Evolutionary conservation across 2,888 invertebrate species (phyloP), one percentile per base, ranked within the genome.

Genomic region (Caenorhabditis macrosperma): DNA sequence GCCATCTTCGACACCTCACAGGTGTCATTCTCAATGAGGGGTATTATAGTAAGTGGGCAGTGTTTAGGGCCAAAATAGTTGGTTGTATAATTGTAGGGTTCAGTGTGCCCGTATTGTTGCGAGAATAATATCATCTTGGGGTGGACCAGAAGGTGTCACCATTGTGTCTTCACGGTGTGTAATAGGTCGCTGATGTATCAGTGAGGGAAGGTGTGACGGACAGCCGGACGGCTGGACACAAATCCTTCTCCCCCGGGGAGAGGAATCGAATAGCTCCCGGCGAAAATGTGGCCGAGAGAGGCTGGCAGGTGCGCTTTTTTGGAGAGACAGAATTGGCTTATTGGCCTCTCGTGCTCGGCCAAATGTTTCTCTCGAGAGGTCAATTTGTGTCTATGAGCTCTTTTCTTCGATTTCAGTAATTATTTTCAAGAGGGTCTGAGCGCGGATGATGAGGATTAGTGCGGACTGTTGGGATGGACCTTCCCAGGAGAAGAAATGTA

Each of bases 1-100:
- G 38, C 22, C 22, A 35, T 59, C 59, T 41, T 17, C 9, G 33
- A 33, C 33, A 17, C 48, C n/a, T n/a, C 52, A 48, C 75, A 63
- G 72, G 72, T 74, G 67, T 72, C 78, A 60, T 55, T 64, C 38
- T 20, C 59, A 54, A 46, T 67, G 30, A 33, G 17, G 28, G 28
- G 69, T 60, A 24, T 60, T 30, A 24, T 30, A 20, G 55, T 22
- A 48, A 60, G 44, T 60, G 60, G 57, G 17, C 22, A 57, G 38
- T 35, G 57, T n/a, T 57, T 38, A 30, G n/a, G 17, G 52, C 17
- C 38, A 35, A 35, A 28, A 54, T 60, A 46, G 44, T 44, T 60
- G 28, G 69, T 71, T 71, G 60, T 72, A 72, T 72, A 72, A 72
- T 72, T 72, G 72, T 64, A 54, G 72, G 63, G 54, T 71, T 54